Conservation (phyloP, 2,888 invertebrate genomes). For the Eupsilia transversa region DNA sequence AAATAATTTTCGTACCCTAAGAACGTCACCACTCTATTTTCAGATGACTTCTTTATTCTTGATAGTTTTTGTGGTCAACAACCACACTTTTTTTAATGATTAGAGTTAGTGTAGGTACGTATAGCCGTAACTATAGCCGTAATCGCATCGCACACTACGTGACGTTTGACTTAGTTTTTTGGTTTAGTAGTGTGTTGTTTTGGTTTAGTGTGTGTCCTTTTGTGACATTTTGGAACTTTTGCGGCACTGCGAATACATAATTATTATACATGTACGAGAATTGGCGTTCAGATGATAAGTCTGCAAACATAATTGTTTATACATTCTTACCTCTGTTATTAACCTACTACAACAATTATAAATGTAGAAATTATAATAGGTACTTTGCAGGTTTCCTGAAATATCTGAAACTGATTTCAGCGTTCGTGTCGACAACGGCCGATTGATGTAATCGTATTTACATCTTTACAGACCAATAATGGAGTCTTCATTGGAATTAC, state of each 20-base stretch:
- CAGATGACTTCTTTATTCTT: constrained; percentile 22
- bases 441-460: constrained; percentile 50
- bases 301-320: too few relatives aligned
- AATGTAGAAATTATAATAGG: neutral
- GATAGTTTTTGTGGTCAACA: neutral
- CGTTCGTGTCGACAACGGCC: constrained; percentile 14
- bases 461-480: constrained; percentile 44
- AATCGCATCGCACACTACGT: too few relatives aligned
- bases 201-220: too few relatives aligned
- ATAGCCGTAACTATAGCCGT: too few relatives aligned
- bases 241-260: too few relatives aligned
- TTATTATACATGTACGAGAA: too few relatives aligned
- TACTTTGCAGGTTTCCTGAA: constrained; percentile 1
- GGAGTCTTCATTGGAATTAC: constrained; percentile 43
- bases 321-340: neutral
- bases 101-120: too few relatives aligned
- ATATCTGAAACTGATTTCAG: constrained; percentile 18
- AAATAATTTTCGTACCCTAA: constrained; percentile 68
- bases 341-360: neutral
- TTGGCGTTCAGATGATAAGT: too few relatives aligned
- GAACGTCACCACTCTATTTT: constrained; percentile 53
- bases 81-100: neutral
- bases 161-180: too few relatives aligned
- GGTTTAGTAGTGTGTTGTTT: too few relatives aligned
- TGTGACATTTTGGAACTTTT: too few relatives aligned